Conservation (phyloP, 2,797 vertebrate species). For the Fistularia commersonii region DNA sequence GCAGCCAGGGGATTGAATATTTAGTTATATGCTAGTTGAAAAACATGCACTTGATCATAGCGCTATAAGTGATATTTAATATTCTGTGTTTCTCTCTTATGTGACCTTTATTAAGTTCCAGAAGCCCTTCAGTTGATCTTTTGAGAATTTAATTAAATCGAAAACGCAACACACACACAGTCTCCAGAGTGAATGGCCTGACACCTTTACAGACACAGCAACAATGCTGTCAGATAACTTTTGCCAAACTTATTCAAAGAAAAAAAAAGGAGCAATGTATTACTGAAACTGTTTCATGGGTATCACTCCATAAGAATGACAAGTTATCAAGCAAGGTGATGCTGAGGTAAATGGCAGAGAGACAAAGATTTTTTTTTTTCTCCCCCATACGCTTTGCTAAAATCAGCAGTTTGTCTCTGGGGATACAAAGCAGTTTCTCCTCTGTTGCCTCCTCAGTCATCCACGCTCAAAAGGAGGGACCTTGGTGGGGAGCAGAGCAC, state of each 20-base stretch:
- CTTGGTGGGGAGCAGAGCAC: slow-evolving; percentile 57
- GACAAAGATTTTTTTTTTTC: slow-evolving; percentile 45
- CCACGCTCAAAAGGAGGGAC: slow-evolving; percentile 63
- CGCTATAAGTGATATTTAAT: slow-evolving; percentile 17
- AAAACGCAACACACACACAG: slow-evolving; percentile 16
- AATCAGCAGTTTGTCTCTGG: slow-evolving; percentile 52
- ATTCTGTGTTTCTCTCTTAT: slow-evolving; percentile 10
- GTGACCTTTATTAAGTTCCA: slow-evolving; percentile 30
- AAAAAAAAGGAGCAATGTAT: slow-evolving; percentile 8
- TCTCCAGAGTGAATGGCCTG: slow-evolving; percentile 16
- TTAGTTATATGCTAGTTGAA: slow-evolving; percentile 1
- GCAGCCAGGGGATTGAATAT: slow-evolving; percentile 20
- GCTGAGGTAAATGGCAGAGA: slow-evolving; percentile 50
- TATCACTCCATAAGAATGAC: slow-evolving; percentile 18
- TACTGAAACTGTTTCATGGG: slow-evolving; percentile 34
- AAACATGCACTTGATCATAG: slow-evolving; percentile 4
- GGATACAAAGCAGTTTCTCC: slow-evolving; percentile 60
- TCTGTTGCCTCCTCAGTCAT: slow-evolving; percentile 57
- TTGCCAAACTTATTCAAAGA: slow-evolving; percentile 35
- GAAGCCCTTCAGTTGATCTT: slow-evolving; percentile 20
- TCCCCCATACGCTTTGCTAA: slow-evolving; percentile 52
- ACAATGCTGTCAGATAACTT: slow-evolving; percentile 34
- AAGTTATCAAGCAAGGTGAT: slow-evolving; percentile 59
- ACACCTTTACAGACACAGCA: slow-evolving; percentile 25
- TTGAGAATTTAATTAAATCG: slow-evolving; percentile 22